Base-by-base conservation (phyloP, 2,888 invertebrate genomes). In the Tenthredo amoena region DNA sequence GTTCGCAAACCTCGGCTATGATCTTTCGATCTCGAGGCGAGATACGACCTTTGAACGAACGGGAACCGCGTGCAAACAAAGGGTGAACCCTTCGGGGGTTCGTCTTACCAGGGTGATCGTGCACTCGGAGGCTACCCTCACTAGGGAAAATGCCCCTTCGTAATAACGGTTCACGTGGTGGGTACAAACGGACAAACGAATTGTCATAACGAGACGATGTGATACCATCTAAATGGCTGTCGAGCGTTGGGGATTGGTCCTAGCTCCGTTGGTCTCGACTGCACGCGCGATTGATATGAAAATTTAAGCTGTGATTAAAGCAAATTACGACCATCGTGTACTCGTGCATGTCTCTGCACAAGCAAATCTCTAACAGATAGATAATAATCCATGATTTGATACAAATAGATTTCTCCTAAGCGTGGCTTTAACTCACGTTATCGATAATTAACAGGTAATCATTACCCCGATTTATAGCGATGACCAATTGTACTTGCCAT, bases 131-230 rank as follows among this genome's bases (percentile, higher is more conserved):
- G 43, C 81, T 43, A 81, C 81, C 81, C 81, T 81, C 26, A 62
- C 40, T 40, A 15, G 83, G 68, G 37, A 43, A 68, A 50, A 43
- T 71, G 6, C 47, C 83, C 83, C 83, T 68, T 47, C 71, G 84
- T 84, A 85, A 85, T 84, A 85, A 83, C 85, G 74, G 71, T 83
- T 72, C 71, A n/a, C 47, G 37, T 26, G 31, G 43, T 37, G 65
- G 43, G 84, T 47, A 74, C 47, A 21, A 83, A 74, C 84, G 85
- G 65, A 84, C 84, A 76, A 85, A 84, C 85, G 83, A 85, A 85
- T 85, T 85, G 85, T 85, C 85, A 76, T 85, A 84, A 85, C 85
- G 77, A 85, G 83, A 68, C 81, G 37, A 62, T 43, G 47, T 26
- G 83, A 83, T 83, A 83, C 10, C 47, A 83, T 83, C 83, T 83